phyloP scores from a whole-genome alignment of 2,888 invertebrate species.

The Neoascia interrupta region DNA sequence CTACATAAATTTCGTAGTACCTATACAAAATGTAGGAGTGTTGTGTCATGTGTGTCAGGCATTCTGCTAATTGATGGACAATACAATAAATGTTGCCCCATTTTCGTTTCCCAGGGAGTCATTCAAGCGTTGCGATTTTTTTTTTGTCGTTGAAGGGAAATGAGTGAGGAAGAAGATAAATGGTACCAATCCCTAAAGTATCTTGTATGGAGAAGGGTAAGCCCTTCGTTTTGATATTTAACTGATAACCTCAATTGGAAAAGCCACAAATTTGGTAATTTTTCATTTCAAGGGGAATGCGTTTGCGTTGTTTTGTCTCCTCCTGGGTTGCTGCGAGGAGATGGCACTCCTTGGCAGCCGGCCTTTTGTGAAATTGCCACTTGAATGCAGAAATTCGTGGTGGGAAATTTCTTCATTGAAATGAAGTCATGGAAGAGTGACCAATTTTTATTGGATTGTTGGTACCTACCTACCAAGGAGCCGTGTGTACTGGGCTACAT shows the following conservation, averaged over 20 bases:
- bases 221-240: constrained; percentile 4
- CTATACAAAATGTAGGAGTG: no score
- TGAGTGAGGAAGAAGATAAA: no score
- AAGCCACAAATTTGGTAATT: constrained; percentile 45
- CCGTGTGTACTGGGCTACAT: no score
- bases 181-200: no score
- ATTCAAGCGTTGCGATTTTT: constrained; percentile 49
- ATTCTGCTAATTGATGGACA: constrained; percentile 43
- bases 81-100: constrained; percentile 30
- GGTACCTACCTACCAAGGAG: no score
- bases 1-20: constrained; percentile 55
- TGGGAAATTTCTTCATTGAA: constrained; percentile 51
- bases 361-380: constrained; percentile 41
- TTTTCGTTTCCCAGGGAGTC: constrained; percentile 53
- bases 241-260: constrained; percentile 24
- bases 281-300: constrained; percentile 8
- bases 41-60: constrained; percentile 11
- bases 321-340: constrained; percentile 7
- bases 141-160: no score
- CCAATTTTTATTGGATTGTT: constrained; percentile 28
- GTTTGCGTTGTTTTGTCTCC: no score
- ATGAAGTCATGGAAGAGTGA: constrained; percentile 48
- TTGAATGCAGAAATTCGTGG: constrained; percentile 28
- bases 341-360: constrained; percentile 48
- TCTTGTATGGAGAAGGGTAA: constrained; percentile 28